Evolutionary conservation across 1,140 invertebrate genomes (phyloP).

Genomic region (Gryllus bimaculatus): DNA sequence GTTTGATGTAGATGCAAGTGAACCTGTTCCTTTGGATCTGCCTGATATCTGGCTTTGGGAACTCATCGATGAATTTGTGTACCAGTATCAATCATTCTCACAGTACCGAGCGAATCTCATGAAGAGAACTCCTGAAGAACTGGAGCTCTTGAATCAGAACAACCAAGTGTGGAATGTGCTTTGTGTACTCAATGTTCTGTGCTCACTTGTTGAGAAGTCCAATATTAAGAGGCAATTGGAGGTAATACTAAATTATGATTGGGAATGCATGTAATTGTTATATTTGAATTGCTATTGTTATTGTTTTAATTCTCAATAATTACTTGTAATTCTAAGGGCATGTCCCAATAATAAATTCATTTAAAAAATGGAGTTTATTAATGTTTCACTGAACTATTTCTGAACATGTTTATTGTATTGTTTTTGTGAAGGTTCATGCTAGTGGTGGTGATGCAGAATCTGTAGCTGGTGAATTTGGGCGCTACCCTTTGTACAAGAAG

Average conservation of each 20-base stretch:
- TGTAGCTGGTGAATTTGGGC: constrained; percentile 94
- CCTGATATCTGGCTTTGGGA: constrained; percentile 99
- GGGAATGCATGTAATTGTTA: too few relatives aligned
- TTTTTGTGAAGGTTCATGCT: constrained; percentile 48
- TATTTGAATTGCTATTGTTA: too few relatives aligned
- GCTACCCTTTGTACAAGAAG: constrained; percentile 97
- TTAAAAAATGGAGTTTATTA: too few relatives aligned
- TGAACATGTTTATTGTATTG: too few relatives aligned
- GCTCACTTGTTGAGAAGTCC: constrained; percentile 95
- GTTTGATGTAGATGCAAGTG: constrained; percentile 54
- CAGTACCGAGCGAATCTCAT: constrained; percentile 82
- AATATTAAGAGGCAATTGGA: constrained; percentile 97
- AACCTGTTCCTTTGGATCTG: constrained; percentile 83
- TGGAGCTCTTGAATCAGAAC: constrained; percentile 63
- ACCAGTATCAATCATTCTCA: constrained; percentile 92
- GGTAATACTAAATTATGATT: constrained; percentile 37
- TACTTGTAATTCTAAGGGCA: too few relatives aligned
- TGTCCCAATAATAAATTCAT: too few relatives aligned
- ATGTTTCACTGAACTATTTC: too few relatives aligned
- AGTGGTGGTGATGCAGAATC: constrained; percentile 88
- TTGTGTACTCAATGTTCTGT: constrained; percentile 94
- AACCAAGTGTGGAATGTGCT: constrained; percentile 97
- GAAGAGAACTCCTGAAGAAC: constrained; percentile 76
- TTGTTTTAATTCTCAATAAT: too few relatives aligned
- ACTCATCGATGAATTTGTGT: constrained; percentile 94